Percentiles rank a stretch among this genome's conserved stretches.
phyloP scores from a whole-genome alignment of 2,888 invertebrate species.

The Drepana falcataria region DNA sequence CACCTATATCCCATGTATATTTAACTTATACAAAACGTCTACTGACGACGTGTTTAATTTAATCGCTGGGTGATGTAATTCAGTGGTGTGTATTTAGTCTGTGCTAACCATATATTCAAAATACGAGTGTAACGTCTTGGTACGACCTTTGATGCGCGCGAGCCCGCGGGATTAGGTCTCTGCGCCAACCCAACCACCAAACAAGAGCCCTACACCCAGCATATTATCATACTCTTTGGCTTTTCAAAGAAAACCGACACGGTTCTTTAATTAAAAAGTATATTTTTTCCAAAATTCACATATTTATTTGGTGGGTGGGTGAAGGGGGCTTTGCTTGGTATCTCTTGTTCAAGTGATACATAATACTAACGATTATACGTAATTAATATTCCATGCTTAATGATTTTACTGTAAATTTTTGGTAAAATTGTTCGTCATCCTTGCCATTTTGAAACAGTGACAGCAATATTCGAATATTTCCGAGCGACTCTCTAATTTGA shows the following conservation, averaged over 20 bases:
- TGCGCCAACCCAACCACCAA: conserved; percentile 78
- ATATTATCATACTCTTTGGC: conserved; percentile 40
- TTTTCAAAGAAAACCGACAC: conserved; percentile 16
- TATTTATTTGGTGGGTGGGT: conserved; percentile 77
- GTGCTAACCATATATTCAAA: conserved; percentile 47
- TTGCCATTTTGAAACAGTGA: not conserved
- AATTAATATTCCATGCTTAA: not conserved
- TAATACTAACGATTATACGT: not conserved
- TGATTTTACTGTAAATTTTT: not conserved
- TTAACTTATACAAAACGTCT: conserved; percentile 25
- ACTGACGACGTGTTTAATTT: conserved; percentile 38
- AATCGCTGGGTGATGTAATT: conserved; percentile 13
- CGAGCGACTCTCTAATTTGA: conserved; percentile 54
- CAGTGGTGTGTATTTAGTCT: conserved; percentile 30
- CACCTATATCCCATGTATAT: not conserved
- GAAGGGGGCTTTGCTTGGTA: conserved; percentile 80
- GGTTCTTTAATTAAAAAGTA: conserved; percentile 7
- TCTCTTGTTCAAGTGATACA: conserved; percentile 55
- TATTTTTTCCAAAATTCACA: conserved; percentile 47
- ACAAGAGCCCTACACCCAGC: conserved; percentile 78
- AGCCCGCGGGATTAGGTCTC: conserved; percentile 73
- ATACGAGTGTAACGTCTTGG: conserved; percentile 35
- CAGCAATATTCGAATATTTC: conserved; percentile 10
- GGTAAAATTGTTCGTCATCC: not conserved
- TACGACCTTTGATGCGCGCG: conserved; percentile 54